A percentile compares a stretch with the other conserved stretches of the same genome.
Conservation (phyloP, 2,797 vertebrate genomes). For the Tadarida brasiliensis region DNA sequence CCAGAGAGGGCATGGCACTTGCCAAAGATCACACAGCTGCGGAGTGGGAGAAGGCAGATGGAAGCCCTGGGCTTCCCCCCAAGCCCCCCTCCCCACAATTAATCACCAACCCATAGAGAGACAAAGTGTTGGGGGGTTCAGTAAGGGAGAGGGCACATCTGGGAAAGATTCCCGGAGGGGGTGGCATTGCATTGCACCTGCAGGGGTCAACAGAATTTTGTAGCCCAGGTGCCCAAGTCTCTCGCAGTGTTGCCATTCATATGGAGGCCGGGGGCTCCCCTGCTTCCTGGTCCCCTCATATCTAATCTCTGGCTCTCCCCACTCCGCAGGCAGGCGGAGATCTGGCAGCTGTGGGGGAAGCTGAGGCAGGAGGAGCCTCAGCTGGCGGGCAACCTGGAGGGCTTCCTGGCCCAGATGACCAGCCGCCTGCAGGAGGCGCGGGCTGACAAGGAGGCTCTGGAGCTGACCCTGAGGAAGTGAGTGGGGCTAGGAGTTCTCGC, state of each 20-base stretch:
- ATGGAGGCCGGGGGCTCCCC: background rate
- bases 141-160: background rate
- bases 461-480: conserved; percentile 87
- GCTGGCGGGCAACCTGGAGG: conserved; percentile 86
- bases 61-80: background rate
- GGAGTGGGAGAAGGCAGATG: background rate
- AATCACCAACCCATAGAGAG: background rate
- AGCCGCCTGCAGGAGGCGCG: conserved; percentile 84
- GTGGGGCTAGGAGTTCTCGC: background rate
- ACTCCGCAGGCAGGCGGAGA: conserved; percentile 83
- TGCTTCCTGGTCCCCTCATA: background rate
- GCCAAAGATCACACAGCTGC: background rate
- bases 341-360: conserved; percentile 89
- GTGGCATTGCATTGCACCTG: background rate
- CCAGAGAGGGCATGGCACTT: background rate
- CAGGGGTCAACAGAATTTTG: background rate
- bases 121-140: background rate
- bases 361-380: conserved; percentile 87
- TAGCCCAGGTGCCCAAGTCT: background rate
- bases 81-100: too few relatives aligned
- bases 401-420: conserved; percentile 87
- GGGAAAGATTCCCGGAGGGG: background rate
- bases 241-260: background rate
- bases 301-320: background rate
- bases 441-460: conserved; percentile 84